Evolutionary conservation across 1,140 invertebrate genomes (phyloP), one percentile per base, ranked within the genome.

Genomic region (Trichogramma pretiosum): DNA sequence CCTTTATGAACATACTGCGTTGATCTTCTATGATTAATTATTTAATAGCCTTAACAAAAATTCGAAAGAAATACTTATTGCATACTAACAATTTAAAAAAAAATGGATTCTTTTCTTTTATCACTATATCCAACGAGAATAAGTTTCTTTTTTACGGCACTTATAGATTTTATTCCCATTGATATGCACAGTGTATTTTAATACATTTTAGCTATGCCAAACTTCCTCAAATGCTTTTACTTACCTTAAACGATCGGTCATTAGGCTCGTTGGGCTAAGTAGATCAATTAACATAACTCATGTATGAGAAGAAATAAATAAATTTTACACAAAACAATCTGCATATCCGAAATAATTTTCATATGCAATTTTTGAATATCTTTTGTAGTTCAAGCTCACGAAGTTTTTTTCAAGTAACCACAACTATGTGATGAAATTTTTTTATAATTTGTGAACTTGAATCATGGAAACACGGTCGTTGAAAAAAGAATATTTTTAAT

Each of bases 101-200:
- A 52, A 60, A 38, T 17, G 59, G 60, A 66, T 68, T 69, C 67
- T 71, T 69, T 68, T 59, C 60, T 68, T 60, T 45, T 50, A 68
- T 68, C 65, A 70, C 63, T 65, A 69, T 68, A 71, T 72, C 62
- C 67, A 70, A 72, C 65, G 62, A 69, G n/a, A 72, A 70, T 74
- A 61, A 78, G 75, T 78, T 79, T 72, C 66, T 67, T 80, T 79
- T 80, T 70, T 79, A 78, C 77, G 77, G 77, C 77, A 79, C 77
- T 76, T 76, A 73, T 77, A 78, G 74, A 71, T 74, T 75, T 76
- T 73, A 73, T 70, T 72, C 68, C 64, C 65, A 68, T 73, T 70
- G 64, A 72, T 63, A 67, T 70, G 68, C 69, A 72, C 69, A 70
- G 70, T 70, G 63, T 69, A 64, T 69, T 70, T 70, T 65, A 69